phyloP scores from a whole-genome alignment of 2,113 vertebrate species.

The Cinclus cinclus region DNA sequence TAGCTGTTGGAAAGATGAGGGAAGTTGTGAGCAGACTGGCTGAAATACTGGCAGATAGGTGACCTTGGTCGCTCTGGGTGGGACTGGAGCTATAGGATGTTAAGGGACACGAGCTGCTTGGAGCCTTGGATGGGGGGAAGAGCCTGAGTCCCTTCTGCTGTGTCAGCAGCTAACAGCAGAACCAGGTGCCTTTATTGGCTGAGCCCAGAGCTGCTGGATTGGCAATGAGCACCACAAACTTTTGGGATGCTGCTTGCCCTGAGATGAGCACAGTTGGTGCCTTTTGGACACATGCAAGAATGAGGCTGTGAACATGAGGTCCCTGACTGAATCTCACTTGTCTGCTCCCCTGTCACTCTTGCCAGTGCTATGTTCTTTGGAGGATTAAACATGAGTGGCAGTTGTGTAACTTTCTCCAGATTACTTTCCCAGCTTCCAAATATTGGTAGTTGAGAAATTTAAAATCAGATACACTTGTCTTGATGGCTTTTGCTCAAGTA shows the following conservation, averaged over 20 bases:
- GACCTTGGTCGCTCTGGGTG: not conserved
- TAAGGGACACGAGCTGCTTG: not conserved
- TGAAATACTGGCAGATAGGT: not conserved
- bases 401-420: not conserved
- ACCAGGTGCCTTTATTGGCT: not conserved
- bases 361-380: rapidly evolving
- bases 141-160: not conserved
- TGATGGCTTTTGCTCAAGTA: not conserved
- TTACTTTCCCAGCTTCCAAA: not conserved
- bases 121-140: not conserved
- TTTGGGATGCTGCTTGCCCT: not conserved
- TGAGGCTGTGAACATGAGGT: rapidly evolving
- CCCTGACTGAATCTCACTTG: rapidly evolving
- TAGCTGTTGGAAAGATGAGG: not conserved
- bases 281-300: not conserved
- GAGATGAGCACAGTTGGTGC: not conserved
- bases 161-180: not conserved
- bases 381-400: rapidly evolving
- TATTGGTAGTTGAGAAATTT: not conserved
- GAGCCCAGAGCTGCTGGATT: not conserved
- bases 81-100: not conserved
- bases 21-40: not conserved
- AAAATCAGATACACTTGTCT: not conserved
- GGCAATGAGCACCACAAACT: not conserved
- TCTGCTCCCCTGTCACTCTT: not conserved